Conservation (phyloP, 35 echinoderm and acorn worm genomes). For the Diadema setosum region DNA sequence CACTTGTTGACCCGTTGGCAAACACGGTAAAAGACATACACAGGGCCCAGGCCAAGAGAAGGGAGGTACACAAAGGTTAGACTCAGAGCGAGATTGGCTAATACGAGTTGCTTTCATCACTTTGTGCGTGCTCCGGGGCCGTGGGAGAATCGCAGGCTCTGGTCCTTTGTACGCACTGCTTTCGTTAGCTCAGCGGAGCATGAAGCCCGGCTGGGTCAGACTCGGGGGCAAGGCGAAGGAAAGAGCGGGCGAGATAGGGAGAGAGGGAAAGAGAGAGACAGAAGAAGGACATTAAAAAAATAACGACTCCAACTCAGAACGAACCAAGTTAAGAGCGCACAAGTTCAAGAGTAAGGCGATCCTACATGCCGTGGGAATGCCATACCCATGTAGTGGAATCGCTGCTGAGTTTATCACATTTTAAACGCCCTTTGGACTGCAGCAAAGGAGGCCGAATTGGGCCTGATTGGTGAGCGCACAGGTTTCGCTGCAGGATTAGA, state of each 20-base stretch:
- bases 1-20: not conserved
- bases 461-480: too few relatives aligned
- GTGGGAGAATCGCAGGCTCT: slow-evolving; percentile 5
- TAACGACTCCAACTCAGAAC: not conserved
- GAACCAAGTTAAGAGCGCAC: not conserved
- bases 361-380: not conserved
- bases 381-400: not conserved
- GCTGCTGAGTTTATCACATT: not conserved
- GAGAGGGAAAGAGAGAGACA: not conserved
- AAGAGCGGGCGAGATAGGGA: too few relatives aligned
- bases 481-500: not conserved
- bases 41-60: not conserved
- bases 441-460: too few relatives aligned
- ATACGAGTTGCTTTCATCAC: not conserved
- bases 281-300: too few relatives aligned
- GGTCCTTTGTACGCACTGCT: not conserved
- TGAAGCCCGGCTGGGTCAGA: not conserved
- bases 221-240: not conserved
- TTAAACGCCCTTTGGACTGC: not conserved
- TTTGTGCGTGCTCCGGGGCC: not conserved
- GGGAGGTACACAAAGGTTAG: not conserved
- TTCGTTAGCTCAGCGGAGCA: slow-evolving; percentile 13
- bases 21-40: not conserved
- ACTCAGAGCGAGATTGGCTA: not conserved
- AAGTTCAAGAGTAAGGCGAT: not conserved